These are phyloP conservation scores for Sturnus vulgaris DNA, from an alignment of 2,113 vertebrate species.

Conservation along the genomic window DNA sequence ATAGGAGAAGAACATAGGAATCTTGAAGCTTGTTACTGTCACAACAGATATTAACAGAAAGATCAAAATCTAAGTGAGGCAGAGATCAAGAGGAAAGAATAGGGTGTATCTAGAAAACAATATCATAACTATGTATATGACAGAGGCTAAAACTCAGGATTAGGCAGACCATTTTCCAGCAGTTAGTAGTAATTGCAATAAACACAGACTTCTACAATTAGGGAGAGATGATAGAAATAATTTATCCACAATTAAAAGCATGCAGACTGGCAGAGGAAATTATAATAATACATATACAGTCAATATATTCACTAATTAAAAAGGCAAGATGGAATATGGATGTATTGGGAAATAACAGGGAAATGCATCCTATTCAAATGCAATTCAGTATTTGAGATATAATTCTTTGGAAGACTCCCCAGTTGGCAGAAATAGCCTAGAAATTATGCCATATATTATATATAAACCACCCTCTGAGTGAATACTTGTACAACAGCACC, in stretches of 20 bases:
- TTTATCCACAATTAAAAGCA: conserved; percentile 51
- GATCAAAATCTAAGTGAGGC: not conserved
- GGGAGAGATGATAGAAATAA: conserved; percentile 23
- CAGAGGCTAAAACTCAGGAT: not conserved
- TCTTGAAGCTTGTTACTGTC: not conserved
- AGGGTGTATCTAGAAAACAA: not conserved
- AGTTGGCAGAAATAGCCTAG: conserved; percentile 17
- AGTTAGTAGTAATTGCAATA: conserved; percentile 29
- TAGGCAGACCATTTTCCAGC: not conserved
- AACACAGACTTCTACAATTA: conserved; percentile 41
- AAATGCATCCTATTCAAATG: conserved; percentile 33
- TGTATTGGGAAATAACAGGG: conserved; percentile 51
- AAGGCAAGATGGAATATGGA: conserved; percentile 40
- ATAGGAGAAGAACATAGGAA: not conserved
- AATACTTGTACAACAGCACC: conserved; percentile 33
- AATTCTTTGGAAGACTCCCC: conserved; percentile 51
- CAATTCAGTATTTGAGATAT: conserved; percentile 29
- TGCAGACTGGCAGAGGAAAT: not conserved
- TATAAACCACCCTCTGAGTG: conserved; percentile 46
- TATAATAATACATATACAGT: conserved; percentile 55
- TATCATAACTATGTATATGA: not conserved
- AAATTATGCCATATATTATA: conserved; percentile 44
- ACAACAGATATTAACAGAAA: not conserved
- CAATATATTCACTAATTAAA: conserved; percentile 63
- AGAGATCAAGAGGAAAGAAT: not conserved